Evolutionary conservation across 1,140 invertebrate genomes (phyloP).

Genomic region (Latrodectus geometricus): DNA sequence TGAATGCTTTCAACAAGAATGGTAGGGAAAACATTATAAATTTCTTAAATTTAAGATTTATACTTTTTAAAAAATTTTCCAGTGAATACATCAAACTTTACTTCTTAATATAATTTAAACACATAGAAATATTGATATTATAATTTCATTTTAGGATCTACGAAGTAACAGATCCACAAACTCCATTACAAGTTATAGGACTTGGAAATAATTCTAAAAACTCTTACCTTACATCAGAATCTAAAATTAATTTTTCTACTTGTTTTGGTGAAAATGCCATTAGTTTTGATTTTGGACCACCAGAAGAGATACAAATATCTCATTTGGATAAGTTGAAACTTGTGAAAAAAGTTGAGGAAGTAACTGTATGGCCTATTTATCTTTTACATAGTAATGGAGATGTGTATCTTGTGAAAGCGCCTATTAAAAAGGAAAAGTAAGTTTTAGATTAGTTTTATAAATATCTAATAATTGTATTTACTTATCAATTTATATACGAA

Average conservation of each 20-base stretch:
- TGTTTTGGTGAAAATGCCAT: conserved; percentile 84
- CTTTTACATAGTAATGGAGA: conserved; percentile 86
- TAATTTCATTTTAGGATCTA: conserved; percentile 63
- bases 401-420: conserved; percentile 71
- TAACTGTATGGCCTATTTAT: conserved; percentile 79
- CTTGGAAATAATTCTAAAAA: conserved; percentile 61
- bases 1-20: too few relatives aligned
- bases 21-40: too few relatives aligned
- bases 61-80: too few relatives aligned
- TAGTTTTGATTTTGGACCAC: conserved; percentile 84
- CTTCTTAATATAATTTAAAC: too few relatives aligned
- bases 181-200: conserved; percentile 66
- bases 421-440: conserved; percentile 52
- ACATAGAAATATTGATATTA: neutral
- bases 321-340: neutral
- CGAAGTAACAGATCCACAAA: conserved; percentile 67
- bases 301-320: conserved; percentile 66
- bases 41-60: too few relatives aligned
- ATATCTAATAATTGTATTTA: too few relatives aligned
- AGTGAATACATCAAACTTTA: too few relatives aligned
- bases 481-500: too few relatives aligned
- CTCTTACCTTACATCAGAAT: conserved; percentile 49
- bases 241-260: conserved; percentile 66
- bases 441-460: conserved; percentile 3
- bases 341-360: conserved; percentile 24